Evolutionary conservation across 1,140 invertebrate species (phyloP).

Genomic region (Dendroctonus ponderosae): DNA sequence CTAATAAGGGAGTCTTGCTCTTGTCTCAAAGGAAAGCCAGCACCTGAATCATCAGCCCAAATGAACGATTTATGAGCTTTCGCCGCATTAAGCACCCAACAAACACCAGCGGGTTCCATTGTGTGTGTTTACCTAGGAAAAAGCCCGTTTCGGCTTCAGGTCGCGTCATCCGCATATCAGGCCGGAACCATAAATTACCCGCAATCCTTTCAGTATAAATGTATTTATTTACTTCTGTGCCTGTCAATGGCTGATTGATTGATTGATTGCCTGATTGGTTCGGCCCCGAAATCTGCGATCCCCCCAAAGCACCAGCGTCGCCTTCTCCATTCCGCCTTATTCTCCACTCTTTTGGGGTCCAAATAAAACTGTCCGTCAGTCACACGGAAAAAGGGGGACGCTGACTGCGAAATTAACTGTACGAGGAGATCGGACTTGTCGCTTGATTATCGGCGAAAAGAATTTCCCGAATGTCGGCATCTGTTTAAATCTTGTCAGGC

Average conservation of each 20-base stretch:
- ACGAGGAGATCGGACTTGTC: conserved; percentile 29
- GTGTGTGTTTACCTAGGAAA: conserved; percentile 10
- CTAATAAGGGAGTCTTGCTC: too few species aligned
- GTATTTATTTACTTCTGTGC: conserved; percentile 27
- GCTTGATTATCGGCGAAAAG: conserved; percentile 29
- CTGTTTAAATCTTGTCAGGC: conserved; percentile 30
- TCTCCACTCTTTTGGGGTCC: conserved; percentile 16
- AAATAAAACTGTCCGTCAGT: conserved; percentile 32
- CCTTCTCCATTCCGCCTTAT: conserved; percentile 8
- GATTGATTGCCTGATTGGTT: not conserved
- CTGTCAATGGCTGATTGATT: conserved; percentile 25
- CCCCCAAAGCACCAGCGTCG: not conserved
- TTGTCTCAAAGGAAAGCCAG: too few species aligned
- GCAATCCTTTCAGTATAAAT: conserved; percentile 24
- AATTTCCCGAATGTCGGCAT: conserved; percentile 30
- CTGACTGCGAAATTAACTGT: conserved; percentile 31
- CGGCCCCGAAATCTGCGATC: not conserved
- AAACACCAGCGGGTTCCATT: conserved; percentile 11
- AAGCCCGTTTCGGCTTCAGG: conserved; percentile 11
- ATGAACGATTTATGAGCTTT: conserved; percentile 11
- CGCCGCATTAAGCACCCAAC: not conserved
- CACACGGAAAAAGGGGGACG: not conserved
- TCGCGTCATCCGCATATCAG: conserved; percentile 7
- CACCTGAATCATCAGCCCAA: too few species aligned
- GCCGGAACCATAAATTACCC: conserved; percentile 20